Evolutionary conservation across 2,113 vertebrate species (phyloP), one percentile per base, ranked within the genome.

Genomic region (Opisthocomus hoazin): DNA sequence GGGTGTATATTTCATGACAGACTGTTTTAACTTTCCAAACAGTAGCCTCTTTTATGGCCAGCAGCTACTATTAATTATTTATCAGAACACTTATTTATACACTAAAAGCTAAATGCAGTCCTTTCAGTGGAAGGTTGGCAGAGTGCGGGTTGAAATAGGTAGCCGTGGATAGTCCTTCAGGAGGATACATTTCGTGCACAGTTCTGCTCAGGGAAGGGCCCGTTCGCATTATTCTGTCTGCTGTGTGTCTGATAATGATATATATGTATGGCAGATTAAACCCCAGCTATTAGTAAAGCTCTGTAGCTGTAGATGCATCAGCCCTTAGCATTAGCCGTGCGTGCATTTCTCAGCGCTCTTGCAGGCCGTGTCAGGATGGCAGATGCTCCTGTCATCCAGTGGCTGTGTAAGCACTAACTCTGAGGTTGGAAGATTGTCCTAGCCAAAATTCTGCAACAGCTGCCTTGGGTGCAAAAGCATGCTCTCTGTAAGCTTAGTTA

Each of bases 41-140:
- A 93, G 91, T 80, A 4, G 3, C 82, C 69, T 96, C 69, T 89
- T 85, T 94, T 94, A 91, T 36, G 21, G 92, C 96, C 92, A 94
- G 93, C 54, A 96, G 94, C 93, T 68, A 43, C 90, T 86, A 76
- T 97, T 88, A 95, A 93, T 94, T 97, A 97, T 94, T 96, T 87
- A 97, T 91, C 73, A 46, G 79, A 89, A 81, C 95, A 80, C 54
- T 91, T 96, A 96, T 96, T 97, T 96, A 93, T 95, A 89, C 91
- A 78, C 89, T 95, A 92, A 95, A 84, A 91, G 90, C 86, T 95
- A 93, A 96, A 95, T 96, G 88, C 85, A 94, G n/a, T 86, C 75
- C 89, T 91, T 96, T 87, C 92, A 88, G 51, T 80, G 56, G 70
- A 89, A 84, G 93, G 27, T 82, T 94, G 91, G 82, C 61, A 79